Percentiles rank a stretch among this genome's conserved stretches.
Evolutionary conservation across 2,113 vertebrate species (phyloP).

Genomic region (Nannospalax galili): DNA sequence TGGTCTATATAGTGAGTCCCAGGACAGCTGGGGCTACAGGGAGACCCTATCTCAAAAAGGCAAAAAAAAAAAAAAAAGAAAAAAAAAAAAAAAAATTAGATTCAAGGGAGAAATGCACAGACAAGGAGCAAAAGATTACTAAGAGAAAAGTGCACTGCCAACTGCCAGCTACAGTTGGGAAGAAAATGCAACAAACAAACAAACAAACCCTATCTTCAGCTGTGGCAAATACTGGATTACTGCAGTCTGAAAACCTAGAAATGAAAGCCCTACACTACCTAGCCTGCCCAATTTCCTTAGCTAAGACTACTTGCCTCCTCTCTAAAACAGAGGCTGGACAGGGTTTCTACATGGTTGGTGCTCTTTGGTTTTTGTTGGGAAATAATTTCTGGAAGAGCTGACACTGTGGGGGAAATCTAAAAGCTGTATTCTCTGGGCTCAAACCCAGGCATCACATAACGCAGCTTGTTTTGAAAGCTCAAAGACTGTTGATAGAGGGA

Average conservation of each 20-base stretch:
- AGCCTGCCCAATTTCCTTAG: background rate
- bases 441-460: conserved; percentile 30
- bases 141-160: background rate
- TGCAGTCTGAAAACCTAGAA: conserved; percentile 1
- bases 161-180: background rate
- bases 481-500: background rate
- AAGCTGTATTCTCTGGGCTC: background rate
- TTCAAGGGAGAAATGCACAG: background rate
- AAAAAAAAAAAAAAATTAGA: background rate
- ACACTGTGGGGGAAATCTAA: background rate
- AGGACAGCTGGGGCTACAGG: no score
- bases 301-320: background rate
- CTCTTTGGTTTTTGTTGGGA: background rate
- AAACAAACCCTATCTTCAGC: background rate
- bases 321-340: background rate
- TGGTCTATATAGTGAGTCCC: no score
- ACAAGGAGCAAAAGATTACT: background rate
- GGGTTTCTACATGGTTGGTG: background rate
- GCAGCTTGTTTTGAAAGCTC: background rate
- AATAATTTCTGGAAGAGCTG: conserved; percentile 2
- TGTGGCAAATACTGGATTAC: background rate
- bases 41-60: no score
- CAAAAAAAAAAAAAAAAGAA: background rate
- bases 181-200: background rate
- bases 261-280: background rate